Evolutionary conservation across 2,113 vertebrate genomes (phyloP).

Genomic region (Motacilla alba): DNA sequence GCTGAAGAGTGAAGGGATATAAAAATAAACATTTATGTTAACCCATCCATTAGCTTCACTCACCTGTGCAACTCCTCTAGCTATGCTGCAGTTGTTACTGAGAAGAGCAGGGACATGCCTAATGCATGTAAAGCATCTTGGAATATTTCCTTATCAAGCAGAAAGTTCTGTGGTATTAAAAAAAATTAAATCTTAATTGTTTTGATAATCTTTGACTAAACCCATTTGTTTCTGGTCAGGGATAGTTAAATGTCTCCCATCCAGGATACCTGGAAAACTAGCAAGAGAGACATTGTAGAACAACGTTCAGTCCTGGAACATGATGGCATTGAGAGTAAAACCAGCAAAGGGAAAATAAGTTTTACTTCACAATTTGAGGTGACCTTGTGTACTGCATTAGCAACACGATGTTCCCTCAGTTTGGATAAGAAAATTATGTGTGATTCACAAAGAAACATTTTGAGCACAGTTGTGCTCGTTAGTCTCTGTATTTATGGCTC

Average conservation of each 20-base stretch:
- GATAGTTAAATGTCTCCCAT: neutral
- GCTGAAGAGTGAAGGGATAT: neutral
- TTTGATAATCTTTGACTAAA: neutral
- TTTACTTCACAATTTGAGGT: neutral
- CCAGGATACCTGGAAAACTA: neutral
- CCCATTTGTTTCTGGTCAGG: neutral
- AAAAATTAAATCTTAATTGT: neutral
- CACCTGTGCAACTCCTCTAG: neutral
- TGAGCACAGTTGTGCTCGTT: neutral
- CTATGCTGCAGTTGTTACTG: neutral
- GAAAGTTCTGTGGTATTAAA: neutral
- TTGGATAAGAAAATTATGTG: slow-evolving; percentile 20
- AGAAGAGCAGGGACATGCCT: neutral
- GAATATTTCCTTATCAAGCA: neutral
- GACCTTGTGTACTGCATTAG: neutral
- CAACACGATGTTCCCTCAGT: slow-evolving; percentile 21
- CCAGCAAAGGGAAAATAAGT: neutral
- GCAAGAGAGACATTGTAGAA: neutral
- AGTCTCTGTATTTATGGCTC: neutral
- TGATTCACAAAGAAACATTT: slow-evolving; percentile 27
- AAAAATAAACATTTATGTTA: neutral
- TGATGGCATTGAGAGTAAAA: slow-evolving; percentile 17
- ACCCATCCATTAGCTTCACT: neutral
- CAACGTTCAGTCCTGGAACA: neutral
- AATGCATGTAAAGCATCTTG: neutral